phyloP scores from a whole-genome alignment of 2,797 vertebrate species.

The Ctenopoma kingsleyae region DNA sequence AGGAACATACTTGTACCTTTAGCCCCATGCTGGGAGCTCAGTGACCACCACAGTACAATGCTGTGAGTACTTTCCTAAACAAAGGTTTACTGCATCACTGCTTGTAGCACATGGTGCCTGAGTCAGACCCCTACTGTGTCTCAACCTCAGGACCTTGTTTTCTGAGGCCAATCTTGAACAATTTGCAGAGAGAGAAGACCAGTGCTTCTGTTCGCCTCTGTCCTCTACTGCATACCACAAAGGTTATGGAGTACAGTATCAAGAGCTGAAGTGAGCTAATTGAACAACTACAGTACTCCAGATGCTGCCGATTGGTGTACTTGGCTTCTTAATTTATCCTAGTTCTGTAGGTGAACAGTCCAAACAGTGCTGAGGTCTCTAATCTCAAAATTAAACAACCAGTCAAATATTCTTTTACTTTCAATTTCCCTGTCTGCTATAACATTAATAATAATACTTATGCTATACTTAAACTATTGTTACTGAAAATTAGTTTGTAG shows the following conservation, averaged over 20 bases:
- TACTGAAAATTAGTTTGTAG: too few relatives aligned
- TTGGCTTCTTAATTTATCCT: not conserved
- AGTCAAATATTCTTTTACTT: too few relatives aligned
- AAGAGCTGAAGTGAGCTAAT: not conserved
- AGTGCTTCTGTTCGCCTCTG: not conserved
- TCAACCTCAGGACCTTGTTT: conserved; percentile 56
- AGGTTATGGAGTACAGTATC: not conserved
- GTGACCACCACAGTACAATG: conserved; percentile 40
- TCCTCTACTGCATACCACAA: not conserved
- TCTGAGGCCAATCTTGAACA: conserved; percentile 36
- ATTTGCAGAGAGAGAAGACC: conserved; percentile 40
- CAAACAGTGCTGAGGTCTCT: conserved; percentile 3
- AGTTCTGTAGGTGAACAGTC: not conserved
- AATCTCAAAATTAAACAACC: too few relatives aligned
- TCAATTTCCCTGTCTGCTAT: too few relatives aligned
- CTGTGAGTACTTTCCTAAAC: conserved; percentile 46
- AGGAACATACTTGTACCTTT: conserved; percentile 27
- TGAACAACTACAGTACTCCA: not conserved
- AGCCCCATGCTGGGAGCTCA: conserved; percentile 39
- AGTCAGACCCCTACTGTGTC: conserved; percentile 54
- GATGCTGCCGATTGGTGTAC: not conserved
- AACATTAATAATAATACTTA: too few relatives aligned
- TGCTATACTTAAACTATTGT: too few relatives aligned
- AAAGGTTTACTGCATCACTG: conserved; percentile 61
- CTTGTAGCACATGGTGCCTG: conserved; percentile 38